Percentiles rank a stretch among this genome's conserved stretches.
phyloP scores from a whole-genome alignment of 2,797 vertebrate genomes.

The Gymnoscopelus braueri region DNA sequence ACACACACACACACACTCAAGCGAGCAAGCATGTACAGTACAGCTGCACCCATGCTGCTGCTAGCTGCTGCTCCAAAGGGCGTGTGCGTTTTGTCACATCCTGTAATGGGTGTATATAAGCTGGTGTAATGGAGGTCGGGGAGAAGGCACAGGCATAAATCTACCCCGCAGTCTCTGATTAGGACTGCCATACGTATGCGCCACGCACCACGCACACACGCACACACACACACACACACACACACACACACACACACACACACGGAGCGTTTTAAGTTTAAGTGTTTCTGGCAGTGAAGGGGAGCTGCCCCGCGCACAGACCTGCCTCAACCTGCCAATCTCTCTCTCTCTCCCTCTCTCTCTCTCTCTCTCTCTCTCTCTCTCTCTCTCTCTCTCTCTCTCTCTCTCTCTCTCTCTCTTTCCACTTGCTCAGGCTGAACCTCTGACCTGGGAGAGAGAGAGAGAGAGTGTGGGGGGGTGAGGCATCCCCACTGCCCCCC shows the following conservation, averaged over 20 bases:
- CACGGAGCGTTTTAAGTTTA: conserved; percentile 68
- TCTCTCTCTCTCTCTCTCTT: conserved; percentile 36
- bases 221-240: conserved; percentile 17
- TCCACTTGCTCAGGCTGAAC: conserved; percentile 76
- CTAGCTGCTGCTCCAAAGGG: conserved; percentile 64
- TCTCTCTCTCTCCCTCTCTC: conserved; percentile 28
- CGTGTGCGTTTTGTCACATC: conserved; percentile 81
- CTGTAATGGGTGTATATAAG: conserved; percentile 85
- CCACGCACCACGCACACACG: conserved; percentile 1
- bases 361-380: conserved; percentile 38
- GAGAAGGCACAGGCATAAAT: conserved; percentile 83
- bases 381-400: conserved; percentile 25
- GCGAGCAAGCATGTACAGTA: too few relatives aligned
- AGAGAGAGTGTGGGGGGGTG: conserved; percentile 36
- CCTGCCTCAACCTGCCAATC: conserved; percentile 74
- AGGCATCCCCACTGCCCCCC: conserved; percentile 78
- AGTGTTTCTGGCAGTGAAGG: conserved; percentile 79
- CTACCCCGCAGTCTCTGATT: conserved; percentile 81
- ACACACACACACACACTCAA: conserved; percentile 23
- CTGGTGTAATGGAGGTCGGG: conserved; percentile 82
- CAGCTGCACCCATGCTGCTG: too few relatives aligned
- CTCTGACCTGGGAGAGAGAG: conserved; percentile 79
- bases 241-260: conserved; percentile 13
- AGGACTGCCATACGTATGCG: conserved; percentile 59
- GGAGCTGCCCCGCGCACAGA: conserved; percentile 67